A percentile compares a stretch with the other conserved stretches of the same genome.
These are phyloP conservation scores for Bergia sp. DNA, from an alignment of 92 coral and sea anemone genomes.

Conservation along the genomic window DNA sequence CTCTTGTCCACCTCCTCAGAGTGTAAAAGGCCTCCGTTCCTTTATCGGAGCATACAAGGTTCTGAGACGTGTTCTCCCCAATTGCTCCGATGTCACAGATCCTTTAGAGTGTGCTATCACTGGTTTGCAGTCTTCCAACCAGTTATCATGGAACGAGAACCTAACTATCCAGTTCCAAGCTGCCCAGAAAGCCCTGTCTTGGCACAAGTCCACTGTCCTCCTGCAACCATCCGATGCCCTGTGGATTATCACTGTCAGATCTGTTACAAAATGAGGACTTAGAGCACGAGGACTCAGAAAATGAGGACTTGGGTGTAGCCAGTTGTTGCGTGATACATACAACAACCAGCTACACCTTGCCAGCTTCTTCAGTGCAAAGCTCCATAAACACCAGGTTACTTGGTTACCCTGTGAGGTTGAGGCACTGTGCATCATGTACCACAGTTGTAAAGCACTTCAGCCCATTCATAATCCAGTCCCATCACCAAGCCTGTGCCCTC, in stretches of 20 bases:
- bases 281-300: neutral
- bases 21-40: neutral
- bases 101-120: neutral
- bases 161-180: neutral
- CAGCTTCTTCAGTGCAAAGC: conserved; percentile 30
- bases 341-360: conserved; percentile 15
- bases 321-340: neutral
- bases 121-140: neutral
- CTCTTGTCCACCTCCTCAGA: neutral
- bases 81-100: neutral
- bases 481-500: conserved; percentile 12
- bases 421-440: neutral
- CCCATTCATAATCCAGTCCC: conserved; percentile 32
- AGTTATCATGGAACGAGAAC: neutral
- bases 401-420: conserved; percentile 18
- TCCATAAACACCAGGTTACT: conserved; percentile 23
- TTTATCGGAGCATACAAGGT: conserved; percentile 1
- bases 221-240: neutral
- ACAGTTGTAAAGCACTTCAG: conserved; percentile 36
- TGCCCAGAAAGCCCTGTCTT: neutral
- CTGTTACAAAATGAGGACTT: neutral
- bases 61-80: neutral
- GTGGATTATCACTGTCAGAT: neutral
- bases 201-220: neutral
- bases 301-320: conserved; percentile 18